Evolutionary conservation across 2,113 vertebrate genomes (phyloP).

Genomic region (Ophthalmolycus amberensis): DNA sequence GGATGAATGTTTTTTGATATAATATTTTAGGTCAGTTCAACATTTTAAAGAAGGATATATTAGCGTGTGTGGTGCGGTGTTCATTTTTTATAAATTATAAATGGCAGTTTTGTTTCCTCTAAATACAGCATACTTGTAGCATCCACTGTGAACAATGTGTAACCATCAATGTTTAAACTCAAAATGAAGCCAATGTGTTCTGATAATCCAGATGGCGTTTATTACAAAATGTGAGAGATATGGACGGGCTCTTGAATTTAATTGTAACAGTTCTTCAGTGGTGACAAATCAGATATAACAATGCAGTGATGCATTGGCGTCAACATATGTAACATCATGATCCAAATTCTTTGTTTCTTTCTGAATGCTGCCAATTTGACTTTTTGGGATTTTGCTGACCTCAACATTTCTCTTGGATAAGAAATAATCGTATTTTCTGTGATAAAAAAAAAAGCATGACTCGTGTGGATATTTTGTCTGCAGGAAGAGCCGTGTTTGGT

Average conservation of each 20-base stretch:
- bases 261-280: neutral
- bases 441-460: neutral
- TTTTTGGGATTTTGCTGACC: neutral
- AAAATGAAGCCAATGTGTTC: conserved; percentile 6
- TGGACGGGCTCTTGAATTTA: neutral
- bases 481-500: neutral
- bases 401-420: conserved; percentile 1
- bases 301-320: neutral
- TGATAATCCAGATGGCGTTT: neutral
- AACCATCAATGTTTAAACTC: neutral
- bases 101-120: neutral
- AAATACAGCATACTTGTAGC: neutral
- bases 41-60: neutral
- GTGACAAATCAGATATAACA: conserved; percentile 21
- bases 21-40: neutral
- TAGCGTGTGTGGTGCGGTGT: neutral
- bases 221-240: conserved; percentile 7
- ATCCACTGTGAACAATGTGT: neutral
- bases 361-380: neutral
- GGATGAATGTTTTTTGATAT: neutral
- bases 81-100: neutral
- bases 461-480: conserved; percentile 5
- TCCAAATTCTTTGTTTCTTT: neutral
- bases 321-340: neutral
- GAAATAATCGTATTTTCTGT: neutral